Evolutionary conservation across 2,797 vertebrate genomes (phyloP).

Genomic region (Setipinna tenuifilis): DNA sequence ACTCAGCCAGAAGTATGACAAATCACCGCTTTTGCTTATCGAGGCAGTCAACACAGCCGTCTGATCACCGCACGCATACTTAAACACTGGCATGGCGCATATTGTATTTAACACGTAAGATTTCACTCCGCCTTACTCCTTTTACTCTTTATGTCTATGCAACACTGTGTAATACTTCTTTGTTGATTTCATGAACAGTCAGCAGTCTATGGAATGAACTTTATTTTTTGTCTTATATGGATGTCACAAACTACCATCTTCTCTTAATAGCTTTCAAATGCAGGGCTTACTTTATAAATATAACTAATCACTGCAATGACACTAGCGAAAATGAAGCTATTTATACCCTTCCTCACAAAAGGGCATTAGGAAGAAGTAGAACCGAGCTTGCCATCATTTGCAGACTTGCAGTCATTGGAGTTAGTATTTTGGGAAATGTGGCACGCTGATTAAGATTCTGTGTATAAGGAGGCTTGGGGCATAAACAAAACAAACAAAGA

Average conservation of each 20-base stretch:
- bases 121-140: neutral
- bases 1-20: neutral
- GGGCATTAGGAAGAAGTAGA: neutral
- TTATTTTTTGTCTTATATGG: too few species aligned
- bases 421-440: constrained; percentile 57
- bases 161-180: neutral
- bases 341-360: neutral
- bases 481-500: constrained; percentile 58
- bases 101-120: neutral
- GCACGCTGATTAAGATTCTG: constrained; percentile 52
- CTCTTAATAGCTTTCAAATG: neutral
- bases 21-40: neutral
- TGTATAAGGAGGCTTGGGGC: constrained; percentile 59
- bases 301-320: neutral
- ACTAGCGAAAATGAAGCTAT: constrained; percentile 1
- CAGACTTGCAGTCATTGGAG: constrained; percentile 44
- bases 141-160: neutral
- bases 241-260: too few species aligned
- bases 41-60: neutral
- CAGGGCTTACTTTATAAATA: neutral
- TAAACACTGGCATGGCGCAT: neutral
- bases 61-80: neutral
- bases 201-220: neutral
- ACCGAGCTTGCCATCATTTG: neutral
- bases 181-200: neutral